These are phyloP conservation scores for Polylopha cassiicola DNA, from an alignment of 2,888 invertebrate species.

Conservation along the genomic window DNA sequence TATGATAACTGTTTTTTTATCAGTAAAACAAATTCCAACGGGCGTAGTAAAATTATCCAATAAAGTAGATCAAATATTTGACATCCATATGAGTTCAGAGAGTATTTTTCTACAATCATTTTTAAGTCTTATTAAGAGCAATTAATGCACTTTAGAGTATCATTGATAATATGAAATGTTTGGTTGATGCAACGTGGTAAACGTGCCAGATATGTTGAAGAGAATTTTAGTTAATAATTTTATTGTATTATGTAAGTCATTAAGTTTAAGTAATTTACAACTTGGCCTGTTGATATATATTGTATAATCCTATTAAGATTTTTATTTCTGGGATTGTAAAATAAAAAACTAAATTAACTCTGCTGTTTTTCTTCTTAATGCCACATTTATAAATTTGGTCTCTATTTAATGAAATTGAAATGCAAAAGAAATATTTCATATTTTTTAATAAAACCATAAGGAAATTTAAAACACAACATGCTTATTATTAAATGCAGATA, in stretches of 20 bases:
- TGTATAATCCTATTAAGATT: slow-evolving; percentile 76
- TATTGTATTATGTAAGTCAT: slow-evolving; percentile 77
- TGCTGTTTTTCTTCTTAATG: slow-evolving; percentile 39
- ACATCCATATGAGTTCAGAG: slow-evolving; percentile 61
- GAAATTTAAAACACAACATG: slow-evolving; percentile 1
- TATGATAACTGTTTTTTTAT: slow-evolving; percentile 53
- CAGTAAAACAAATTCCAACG: slow-evolving; percentile 45
- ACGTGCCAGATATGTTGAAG: slow-evolving; percentile 75
- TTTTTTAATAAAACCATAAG: slow-evolving; percentile 20
- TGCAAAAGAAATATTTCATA: too few relatives aligned
- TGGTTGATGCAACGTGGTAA: slow-evolving; percentile 71
- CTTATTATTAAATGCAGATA: background rate
- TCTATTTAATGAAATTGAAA: too few relatives aligned
- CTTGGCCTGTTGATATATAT: slow-evolving; percentile 77
- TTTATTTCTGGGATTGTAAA: slow-evolving; percentile 77
- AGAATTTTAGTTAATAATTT: slow-evolving; percentile 77
- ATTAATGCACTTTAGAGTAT: slow-evolving; percentile 68
- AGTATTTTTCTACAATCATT: slow-evolving; percentile 76
- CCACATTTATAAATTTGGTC: too few relatives aligned
- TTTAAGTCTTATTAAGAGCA: slow-evolving; percentile 64
- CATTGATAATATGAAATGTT: slow-evolving; percentile 61
- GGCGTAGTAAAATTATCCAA: slow-evolving; percentile 54
- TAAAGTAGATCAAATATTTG: slow-evolving; percentile 60
- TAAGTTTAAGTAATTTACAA: slow-evolving; percentile 78
- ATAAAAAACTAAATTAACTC: slow-evolving; percentile 65